Evolutionary conservation across 2,888 invertebrate species (phyloP), one percentile per base, ranked within the genome.

Genomic region (Lepidochitona cinerea): DNA sequence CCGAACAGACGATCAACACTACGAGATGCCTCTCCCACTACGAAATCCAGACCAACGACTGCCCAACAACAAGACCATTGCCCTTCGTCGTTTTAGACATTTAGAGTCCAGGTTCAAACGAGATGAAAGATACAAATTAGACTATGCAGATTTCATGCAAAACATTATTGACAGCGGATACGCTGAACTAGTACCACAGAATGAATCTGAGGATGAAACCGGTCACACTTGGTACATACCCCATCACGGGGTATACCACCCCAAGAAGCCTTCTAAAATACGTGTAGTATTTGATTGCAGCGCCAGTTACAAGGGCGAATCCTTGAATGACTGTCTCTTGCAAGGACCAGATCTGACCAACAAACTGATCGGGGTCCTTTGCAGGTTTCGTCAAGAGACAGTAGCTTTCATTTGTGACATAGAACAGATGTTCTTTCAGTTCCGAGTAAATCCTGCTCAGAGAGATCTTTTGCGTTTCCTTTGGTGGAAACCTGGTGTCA

Each of bases 281-380:
- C 1, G 73, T 0, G 75, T 79, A 9, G 79, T 77, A 1, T 81
- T 82, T 29, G 79, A 81, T 52, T 80, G 79, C 49, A 75, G 73
- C 33, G 77, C 81, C 2, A 65, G 32, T 12, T 80, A 68, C 33
- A 35, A 59, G 18, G 70, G 67, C 12, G 6, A 23, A 5, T 70
- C 68, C 0, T 36, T 80, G 32, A 81, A 78, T 36, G 54, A 71
- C 29, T 69, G 74, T 67, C 59, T 77, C 41, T 65, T 79, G 2
- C 72, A 74, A 29, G 81, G 79, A 4, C 79, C 80, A 14, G 79
- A 81, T 53, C 37, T 75, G 35, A 78, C 70, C 5, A 79, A 76
- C 66, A 66, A n/a, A 0, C 37, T 78, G 6, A 26, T 79, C 37
- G 79, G 81, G 2, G 76, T 81, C 0, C 67, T 80, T 4, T 74